Percentiles rank a stretch among this genome's conserved stretches.
Evolutionary conservation across 1,140 invertebrate species (phyloP).

Genomic region (Plectus sambesii): DNA sequence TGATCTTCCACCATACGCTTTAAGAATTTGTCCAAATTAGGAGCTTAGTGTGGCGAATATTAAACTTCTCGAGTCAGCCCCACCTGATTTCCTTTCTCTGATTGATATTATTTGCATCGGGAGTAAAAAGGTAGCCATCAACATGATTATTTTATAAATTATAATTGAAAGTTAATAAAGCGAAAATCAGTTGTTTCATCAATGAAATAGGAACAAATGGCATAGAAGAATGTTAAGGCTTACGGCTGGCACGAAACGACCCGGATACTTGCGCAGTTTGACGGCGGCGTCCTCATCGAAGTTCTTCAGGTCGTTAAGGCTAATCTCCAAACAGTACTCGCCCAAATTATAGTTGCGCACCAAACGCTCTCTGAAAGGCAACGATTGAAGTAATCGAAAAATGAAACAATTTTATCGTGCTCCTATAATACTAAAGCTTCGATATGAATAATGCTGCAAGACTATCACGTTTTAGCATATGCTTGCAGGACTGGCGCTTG

Average conservation of each 20-base stretch:
- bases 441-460: slow-evolving; percentile 9
- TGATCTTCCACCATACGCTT: too few relatives aligned
- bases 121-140: too few relatives aligned
- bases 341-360: slow-evolving; percentile 84
- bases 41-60: too few relatives aligned
- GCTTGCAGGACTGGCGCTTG: too few relatives aligned
- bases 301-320: slow-evolving; percentile 80
- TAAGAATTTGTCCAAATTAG: too few relatives aligned
- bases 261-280: slow-evolving; percentile 77
- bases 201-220: background rate
- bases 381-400: slow-evolving; percentile 6
- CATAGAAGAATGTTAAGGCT: slow-evolving; percentile 20
- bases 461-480: too few relatives aligned
- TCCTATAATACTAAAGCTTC: slow-evolving; percentile 15
- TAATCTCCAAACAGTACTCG: slow-evolving; percentile 80
- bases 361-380: slow-evolving; percentile 66
- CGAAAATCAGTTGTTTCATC: background rate
- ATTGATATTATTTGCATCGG: too few relatives aligned
- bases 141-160: slow-evolving; percentile 13
- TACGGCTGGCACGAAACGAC: slow-evolving; percentile 76
- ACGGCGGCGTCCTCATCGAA: slow-evolving; percentile 89
- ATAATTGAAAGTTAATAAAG: background rate
- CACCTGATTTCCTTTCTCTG: too few relatives aligned
- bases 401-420: background rate
- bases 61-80: too few relatives aligned